A percentile compares a stretch with the other conserved stretches of the same genome.
These are phyloP conservation scores for Hippocampus guttulatus DNA, from an alignment of 2,113 vertebrate species.

Conservation along the genomic window DNA sequence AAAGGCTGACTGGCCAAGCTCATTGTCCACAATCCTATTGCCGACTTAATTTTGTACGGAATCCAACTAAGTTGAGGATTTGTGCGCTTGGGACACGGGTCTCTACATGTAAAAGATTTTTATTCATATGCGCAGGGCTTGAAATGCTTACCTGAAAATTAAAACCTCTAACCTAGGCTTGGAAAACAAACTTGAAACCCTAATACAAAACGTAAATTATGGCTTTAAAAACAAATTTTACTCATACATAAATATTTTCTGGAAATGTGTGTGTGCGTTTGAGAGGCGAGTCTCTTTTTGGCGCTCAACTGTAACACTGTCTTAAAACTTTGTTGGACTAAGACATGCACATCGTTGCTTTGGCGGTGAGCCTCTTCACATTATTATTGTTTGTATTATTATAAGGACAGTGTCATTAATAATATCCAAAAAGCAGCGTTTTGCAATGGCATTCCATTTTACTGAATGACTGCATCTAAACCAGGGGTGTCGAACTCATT, in stretches of 20 bases:
- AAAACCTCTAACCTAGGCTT: too few relatives aligned
- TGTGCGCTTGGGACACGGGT: neutral
- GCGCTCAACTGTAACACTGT: neutral
- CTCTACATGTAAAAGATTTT: neutral
- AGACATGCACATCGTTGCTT: neutral
- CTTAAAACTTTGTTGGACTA: neutral
- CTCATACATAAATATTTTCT: too few relatives aligned
- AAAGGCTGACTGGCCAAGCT: slow-evolving; percentile 56
- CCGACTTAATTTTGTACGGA: neutral
- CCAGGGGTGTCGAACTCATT: too few relatives aligned
- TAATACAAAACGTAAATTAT: too few relatives aligned
- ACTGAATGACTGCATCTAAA: too few relatives aligned
- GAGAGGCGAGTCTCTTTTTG: too few relatives aligned
- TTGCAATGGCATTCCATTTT: neutral
- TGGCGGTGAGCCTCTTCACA: neutral
- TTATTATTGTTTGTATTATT: neutral
- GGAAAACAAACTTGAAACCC: too few relatives aligned
- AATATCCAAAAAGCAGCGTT: neutral
- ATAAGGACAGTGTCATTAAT: neutral
- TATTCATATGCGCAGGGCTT: too few relatives aligned
- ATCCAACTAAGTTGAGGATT: neutral
- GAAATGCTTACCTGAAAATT: too few relatives aligned
- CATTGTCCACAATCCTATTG: neutral
- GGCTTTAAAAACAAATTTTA: too few relatives aligned
- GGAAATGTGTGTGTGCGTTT: too few relatives aligned